These are phyloP conservation scores for Asteroscopus sphinx DNA, from an alignment of 2,888 invertebrate species.

Conservation along the genomic window DNA sequence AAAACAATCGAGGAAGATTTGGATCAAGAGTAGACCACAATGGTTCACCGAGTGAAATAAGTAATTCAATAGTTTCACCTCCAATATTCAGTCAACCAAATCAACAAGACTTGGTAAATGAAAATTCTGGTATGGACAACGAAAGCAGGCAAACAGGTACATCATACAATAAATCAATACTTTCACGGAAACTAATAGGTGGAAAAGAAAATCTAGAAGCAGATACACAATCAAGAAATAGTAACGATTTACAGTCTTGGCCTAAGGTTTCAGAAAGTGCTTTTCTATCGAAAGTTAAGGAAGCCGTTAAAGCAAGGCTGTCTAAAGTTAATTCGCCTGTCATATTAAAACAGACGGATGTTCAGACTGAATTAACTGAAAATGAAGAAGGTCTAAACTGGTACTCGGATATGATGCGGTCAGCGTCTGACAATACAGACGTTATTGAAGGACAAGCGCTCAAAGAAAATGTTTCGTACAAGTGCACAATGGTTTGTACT, in stretches of 20 bases:
- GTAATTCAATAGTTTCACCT: constrained; percentile 18
- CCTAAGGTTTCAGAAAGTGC: constrained; percentile 60
- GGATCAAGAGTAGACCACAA: constrained; percentile 16
- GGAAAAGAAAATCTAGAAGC: constrained; percentile 1
- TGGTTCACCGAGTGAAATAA: constrained; percentile 40
- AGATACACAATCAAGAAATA: not conserved
- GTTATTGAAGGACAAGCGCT: constrained; percentile 54
- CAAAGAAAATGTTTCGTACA: constrained; percentile 78
- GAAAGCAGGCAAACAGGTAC: constrained; percentile 2
- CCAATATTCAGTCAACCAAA: constrained; percentile 2
- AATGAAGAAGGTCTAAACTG: constrained; percentile 3
- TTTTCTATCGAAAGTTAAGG: constrained; percentile 67
- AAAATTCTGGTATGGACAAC: not conserved
- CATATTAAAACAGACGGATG: constrained; percentile 9
- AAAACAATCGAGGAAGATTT: constrained; percentile 7
- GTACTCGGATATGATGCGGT: constrained; percentile 62
- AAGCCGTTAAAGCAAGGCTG: constrained; percentile 62
- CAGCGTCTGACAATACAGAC: constrained; percentile 65
- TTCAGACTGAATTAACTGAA: not conserved
- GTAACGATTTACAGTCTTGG: constrained; percentile 41
- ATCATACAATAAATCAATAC: not conserved
- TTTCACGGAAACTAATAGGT: not conserved
- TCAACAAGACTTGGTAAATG: constrained; percentile 3
- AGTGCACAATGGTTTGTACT: constrained; percentile 79
- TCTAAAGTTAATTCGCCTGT: constrained; percentile 40